Evolutionary conservation across 2,797 vertebrate species (phyloP).

Genomic region (Phrynocephalus vlangalii): DNA sequence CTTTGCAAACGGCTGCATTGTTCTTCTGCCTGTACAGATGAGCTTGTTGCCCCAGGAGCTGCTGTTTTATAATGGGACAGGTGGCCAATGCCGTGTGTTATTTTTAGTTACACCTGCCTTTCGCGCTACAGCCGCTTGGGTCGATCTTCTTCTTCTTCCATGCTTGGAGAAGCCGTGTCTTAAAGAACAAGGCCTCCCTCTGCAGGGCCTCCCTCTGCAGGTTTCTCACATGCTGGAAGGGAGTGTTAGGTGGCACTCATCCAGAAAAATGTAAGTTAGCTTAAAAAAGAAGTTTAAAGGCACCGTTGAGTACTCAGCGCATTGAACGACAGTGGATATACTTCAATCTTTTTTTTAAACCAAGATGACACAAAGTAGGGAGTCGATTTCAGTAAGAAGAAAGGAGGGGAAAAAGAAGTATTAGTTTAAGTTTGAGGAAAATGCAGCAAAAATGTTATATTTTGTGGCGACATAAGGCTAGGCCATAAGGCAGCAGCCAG

Average conservation of each 20-base stretch:
- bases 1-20: conserved; percentile 21
- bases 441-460: conserved; percentile 45
- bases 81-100: conserved; percentile 23
- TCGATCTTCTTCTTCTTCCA: conserved; percentile 36
- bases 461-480: conserved; percentile 62
- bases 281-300: conserved; percentile 60
- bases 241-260: conserved; percentile 39
- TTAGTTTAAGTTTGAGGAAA: conserved; percentile 25
- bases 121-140: conserved; percentile 35
- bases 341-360: conserved; percentile 40
- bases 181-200: conserved; percentile 51
- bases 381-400: conserved; percentile 10
- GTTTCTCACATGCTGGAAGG: conserved; percentile 33
- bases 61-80: conserved; percentile 45
- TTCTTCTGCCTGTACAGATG: conserved; percentile 42
- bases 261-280: conserved; percentile 28
- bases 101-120: conserved; percentile 55
- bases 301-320: conserved; percentile 28
- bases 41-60: conserved; percentile 32
- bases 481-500: conserved; percentile 62
- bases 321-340: not conserved
- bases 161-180: conserved; percentile 36
- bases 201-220: conserved; percentile 11
- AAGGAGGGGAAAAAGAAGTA: conserved; percentile 19
- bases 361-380: conserved; percentile 30